These are phyloP conservation scores for Philotrypesis tridentata DNA, from an alignment of 1,140 invertebrate species.

Conservation along the genomic window DNA sequence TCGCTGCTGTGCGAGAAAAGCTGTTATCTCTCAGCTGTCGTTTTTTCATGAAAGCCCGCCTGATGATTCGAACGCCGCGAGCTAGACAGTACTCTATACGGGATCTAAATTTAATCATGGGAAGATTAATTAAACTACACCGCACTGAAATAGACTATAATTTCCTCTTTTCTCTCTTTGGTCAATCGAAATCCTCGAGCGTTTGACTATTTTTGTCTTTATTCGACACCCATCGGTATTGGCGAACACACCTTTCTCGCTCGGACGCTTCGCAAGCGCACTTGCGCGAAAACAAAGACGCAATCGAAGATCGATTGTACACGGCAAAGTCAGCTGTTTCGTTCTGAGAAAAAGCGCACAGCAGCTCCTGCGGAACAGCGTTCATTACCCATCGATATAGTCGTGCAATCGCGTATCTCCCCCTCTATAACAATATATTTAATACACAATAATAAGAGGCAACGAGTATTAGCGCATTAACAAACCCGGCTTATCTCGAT, in stretches of 20 bases:
- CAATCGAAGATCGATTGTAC: neutral
- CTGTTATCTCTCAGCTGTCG: too few species aligned
- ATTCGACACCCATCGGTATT: too few species aligned
- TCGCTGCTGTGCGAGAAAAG: too few species aligned
- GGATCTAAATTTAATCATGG: neutral
- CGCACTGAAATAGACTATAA: neutral
- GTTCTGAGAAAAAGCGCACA: neutral
- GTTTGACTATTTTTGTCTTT: too few species aligned
- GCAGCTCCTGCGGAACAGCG: neutral
- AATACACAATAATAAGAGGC: constrained; percentile 14
- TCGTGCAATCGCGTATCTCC: constrained; percentile 37
- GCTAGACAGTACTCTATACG: neutral
- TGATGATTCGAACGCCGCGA: neutral
- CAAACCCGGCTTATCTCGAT: constrained; percentile 30
- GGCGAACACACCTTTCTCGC: neutral
- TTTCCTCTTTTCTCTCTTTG: neutral
- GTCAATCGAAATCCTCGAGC: too few species aligned
- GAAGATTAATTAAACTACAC: neutral
- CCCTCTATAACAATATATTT: neutral
- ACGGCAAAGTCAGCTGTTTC: too few species aligned
- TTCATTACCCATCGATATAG: constrained; percentile 28
- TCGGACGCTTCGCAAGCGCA: too few species aligned
- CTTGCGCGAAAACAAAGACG: neutral
- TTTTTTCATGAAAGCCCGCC: too few species aligned
- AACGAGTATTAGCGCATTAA: constrained; percentile 38